These are phyloP conservation scores for Planococcus citri DNA, from an alignment of 1,140 invertebrate genomes.

Conservation along the genomic window DNA sequence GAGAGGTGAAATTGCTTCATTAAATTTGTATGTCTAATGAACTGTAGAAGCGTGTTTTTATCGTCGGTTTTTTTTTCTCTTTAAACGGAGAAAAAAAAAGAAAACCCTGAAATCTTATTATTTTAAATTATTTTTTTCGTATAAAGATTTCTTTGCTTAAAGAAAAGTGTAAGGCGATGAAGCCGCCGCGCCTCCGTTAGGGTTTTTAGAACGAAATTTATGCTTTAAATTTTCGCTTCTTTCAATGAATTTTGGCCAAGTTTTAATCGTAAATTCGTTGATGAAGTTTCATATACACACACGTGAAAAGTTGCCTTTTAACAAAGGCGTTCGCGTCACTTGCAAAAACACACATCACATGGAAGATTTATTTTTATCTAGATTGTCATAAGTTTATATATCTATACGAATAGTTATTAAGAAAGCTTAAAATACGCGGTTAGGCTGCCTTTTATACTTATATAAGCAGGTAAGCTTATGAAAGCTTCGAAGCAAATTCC, in stretches of 20 bases:
- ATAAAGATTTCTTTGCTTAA: neutral
- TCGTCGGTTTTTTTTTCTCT: neutral
- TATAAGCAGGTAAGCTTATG: too few species aligned
- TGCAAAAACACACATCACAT: neutral
- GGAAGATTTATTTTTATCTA: neutral
- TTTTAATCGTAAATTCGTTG: neutral
- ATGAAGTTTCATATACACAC: neutral
- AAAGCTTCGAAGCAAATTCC: too few species aligned
- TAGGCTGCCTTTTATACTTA: too few species aligned
- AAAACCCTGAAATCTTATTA: constrained; percentile 1
- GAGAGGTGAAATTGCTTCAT: neutral
- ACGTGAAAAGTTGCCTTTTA: neutral
- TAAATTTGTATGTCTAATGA: neutral
- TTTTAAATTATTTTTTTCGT: neutral
- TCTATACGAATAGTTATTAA: too few species aligned
- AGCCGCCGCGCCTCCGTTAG: neutral
- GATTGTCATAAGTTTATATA: neutral
- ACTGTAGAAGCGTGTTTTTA: neutral
- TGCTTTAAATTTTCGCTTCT: neutral
- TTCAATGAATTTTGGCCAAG: neutral
- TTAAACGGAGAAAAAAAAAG: too few species aligned
- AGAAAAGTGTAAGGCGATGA: neutral
- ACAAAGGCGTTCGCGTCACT: neutral
- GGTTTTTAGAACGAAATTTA: neutral
- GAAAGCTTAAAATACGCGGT: too few species aligned